Percentiles rank a stretch among this genome's conserved stretches.
phyloP scores from a whole-genome alignment of 2,797 vertebrate species.

The Muscicapa striata region DNA sequence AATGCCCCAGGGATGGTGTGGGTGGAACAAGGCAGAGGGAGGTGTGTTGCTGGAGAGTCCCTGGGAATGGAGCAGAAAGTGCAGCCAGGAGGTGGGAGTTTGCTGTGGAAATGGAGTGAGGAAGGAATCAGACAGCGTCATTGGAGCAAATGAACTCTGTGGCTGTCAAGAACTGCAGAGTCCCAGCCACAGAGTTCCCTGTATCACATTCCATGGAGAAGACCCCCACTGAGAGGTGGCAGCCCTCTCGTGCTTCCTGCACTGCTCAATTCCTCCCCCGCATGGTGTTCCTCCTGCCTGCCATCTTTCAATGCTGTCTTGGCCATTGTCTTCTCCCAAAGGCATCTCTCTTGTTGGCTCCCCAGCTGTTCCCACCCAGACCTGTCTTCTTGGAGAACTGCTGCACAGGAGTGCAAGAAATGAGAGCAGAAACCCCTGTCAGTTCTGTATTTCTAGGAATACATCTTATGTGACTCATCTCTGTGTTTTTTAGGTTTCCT shows the following conservation, averaged over 20 bases:
- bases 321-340: neutral
- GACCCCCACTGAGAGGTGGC: neutral
- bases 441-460: neutral
- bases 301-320: neutral
- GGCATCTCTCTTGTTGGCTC: neutral
- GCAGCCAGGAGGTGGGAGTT: neutral
- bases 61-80: neutral
- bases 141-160: neutral
- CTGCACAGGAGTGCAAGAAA: neutral
- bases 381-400: neutral
- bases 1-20: neutral
- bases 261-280: neutral
- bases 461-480: neutral
- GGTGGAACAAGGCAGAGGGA: neutral
- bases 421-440: neutral
- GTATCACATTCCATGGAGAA: neutral
- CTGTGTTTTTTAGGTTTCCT: neutral
- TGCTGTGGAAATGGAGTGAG: neutral
- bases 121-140: neutral
- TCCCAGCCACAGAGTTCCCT: neutral
- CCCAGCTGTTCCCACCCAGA: neutral
- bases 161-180: neutral
- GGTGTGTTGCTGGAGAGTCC: neutral
- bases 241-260: neutral
- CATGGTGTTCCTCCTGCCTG: neutral